These are phyloP conservation scores for Rhombomys opimus DNA, from an alignment of 2,113 vertebrate species.

Conservation along the genomic window DNA sequence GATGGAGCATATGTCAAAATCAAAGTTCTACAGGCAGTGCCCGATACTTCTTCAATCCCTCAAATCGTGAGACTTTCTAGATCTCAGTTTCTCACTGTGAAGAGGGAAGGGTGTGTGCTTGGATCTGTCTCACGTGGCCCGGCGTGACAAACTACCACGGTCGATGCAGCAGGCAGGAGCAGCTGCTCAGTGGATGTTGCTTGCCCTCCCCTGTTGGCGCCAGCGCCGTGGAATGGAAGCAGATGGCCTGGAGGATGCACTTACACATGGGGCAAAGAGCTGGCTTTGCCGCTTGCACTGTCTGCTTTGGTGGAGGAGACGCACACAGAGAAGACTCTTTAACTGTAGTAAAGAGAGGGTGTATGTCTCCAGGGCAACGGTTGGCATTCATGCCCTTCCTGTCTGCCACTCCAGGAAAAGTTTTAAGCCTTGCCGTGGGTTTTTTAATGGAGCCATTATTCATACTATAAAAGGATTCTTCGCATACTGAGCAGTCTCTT, in stretches of 20 bases:
- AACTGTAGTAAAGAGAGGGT: not conserved
- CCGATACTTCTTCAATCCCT: not conserved
- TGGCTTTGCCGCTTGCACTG: not conserved
- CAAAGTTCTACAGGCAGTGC: too few species aligned
- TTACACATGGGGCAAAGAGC: not conserved
- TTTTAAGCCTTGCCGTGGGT: not conserved
- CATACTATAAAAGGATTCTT: not conserved
- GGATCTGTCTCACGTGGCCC: not conserved
- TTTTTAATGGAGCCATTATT: conserved; percentile 24
- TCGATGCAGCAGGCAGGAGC: not conserved
- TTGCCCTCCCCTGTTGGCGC: too few species aligned
- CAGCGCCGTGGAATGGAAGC: accelerated
- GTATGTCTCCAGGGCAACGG: not conserved
- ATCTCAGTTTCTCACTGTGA: not conserved
- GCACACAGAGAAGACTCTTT: too few species aligned
- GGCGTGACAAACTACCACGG: not conserved
- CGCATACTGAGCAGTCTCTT: not conserved
- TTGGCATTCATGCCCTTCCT: not conserved
- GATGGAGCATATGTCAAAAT: not conserved
- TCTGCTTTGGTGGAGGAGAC: not conserved
- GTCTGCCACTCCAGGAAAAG: conserved; percentile 8
- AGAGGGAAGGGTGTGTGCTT: not conserved
- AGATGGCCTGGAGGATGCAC: not conserved
- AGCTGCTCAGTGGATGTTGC: accelerated
- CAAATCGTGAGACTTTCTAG: not conserved